Evolutionary conservation across 2,113 vertebrate species (phyloP).

Genomic region (Regulus satrapa): DNA sequence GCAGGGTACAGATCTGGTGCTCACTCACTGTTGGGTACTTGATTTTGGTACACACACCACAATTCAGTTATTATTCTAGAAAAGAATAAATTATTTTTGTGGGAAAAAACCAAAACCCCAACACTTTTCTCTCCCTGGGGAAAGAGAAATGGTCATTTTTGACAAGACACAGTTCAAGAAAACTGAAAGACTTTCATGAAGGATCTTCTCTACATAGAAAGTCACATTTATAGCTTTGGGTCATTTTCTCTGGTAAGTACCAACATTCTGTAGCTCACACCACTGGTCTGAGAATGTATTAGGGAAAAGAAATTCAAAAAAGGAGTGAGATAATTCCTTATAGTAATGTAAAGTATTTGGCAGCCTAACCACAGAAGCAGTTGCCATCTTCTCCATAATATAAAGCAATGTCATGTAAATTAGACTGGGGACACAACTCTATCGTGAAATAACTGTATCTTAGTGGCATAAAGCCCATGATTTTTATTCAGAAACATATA

Average conservation of each 20-base stretch:
- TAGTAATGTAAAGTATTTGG: background rate
- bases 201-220: background rate
- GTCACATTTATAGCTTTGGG: background rate
- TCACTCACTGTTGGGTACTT: background rate
- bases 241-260: background rate
- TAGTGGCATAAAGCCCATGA: background rate
- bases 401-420: background rate
- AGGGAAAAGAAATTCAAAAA: fast-evolving
- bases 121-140: background rate
- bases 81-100: background rate
- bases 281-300: background rate
- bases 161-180: background rate
- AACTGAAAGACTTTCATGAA: background rate
- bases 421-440: background rate
- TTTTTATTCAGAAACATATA: background rate
- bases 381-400: background rate
- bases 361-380: background rate
- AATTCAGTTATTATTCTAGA: background rate
- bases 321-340: background rate
- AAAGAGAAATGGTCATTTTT: background rate
- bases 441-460: background rate
- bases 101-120: fast-evolving
- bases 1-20: background rate
- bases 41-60: background rate
- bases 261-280: background rate